A percentile compares a stretch with the other conserved stretches of the same genome.
Evolutionary conservation across 92 coral and sea anemone species (phyloP).

Genomic region (Heteractis magnifica): DNA sequence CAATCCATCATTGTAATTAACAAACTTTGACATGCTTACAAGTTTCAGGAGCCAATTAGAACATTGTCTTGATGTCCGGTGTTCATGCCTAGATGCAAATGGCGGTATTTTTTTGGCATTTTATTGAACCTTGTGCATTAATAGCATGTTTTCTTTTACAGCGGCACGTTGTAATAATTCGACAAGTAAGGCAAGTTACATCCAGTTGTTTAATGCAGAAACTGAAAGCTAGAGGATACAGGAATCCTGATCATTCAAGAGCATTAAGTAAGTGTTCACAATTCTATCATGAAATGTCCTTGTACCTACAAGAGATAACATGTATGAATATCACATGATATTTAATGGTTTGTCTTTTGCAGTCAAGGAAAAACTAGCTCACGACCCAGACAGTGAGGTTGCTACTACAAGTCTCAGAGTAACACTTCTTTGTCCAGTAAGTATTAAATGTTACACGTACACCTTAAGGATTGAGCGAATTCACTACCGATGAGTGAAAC

Average conservation of each 20-base stretch:
- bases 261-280: constrained; percentile 81
- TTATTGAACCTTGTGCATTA: background rate
- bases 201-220: constrained; percentile 94
- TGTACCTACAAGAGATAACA: no score
- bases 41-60: no score
- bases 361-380: constrained; percentile 96
- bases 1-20: no score
- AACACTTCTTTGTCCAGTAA: constrained; percentile 92
- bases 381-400: constrained; percentile 98
- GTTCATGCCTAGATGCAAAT: no score
- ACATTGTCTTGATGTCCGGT: no score
- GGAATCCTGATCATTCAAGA: constrained; percentile 98
- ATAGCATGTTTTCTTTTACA: constrained; percentile 16
- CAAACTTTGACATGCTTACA: no score
- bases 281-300: background rate
- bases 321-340: background rate
- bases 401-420: constrained; percentile 98
- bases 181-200: constrained; percentile 84
- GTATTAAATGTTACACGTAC: constrained; percentile 6
- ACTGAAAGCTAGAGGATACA: constrained; percentile 73
- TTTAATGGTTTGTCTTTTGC: background rate
- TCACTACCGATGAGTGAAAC: no score
- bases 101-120: background rate
- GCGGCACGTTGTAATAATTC: constrained; percentile 89
- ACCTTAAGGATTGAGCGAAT: no score